Evolutionary conservation across 2,797 vertebrate species (phyloP), one percentile per base, ranked within the genome.

Genomic region (Miichthys miiuy): DNA sequence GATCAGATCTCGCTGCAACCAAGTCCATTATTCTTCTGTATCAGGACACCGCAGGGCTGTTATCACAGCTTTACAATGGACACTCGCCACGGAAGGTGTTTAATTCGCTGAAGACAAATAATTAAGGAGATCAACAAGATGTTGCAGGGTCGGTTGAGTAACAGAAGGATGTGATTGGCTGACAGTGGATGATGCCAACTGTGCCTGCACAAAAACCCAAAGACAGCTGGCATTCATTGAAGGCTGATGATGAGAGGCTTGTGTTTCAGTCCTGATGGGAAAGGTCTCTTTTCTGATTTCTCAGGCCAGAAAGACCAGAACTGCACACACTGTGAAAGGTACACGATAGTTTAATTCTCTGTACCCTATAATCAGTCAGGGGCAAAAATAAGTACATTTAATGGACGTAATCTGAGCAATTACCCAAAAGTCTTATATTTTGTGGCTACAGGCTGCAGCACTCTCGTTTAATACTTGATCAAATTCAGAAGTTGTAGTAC

Each of bases 111-210:
- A 25, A n/a, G 65, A 70, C 38, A 57, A 64, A 63, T 67, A 34
- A 81, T 77, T 56, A 58, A 67, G 41, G 18, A 18, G 47, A 76
- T 63, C n/a, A 41, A 69, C 57, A 65, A 68, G 42, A 75, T 72
- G 60, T 27, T 52, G 55, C 23, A 21, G 46, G 69, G 30, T 21
- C 23, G n/a, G 23, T 8, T 66, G 52, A 54, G 5, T 17, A 50
- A 47, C 5, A 54, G 51, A 51, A 67, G n/a, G 41, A 38, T 64
- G 48, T 30, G 42, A 67, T 14, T 65, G 51, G 57, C n/a, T 69
- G 52, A 67, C 64, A 52, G n/a, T 27, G 42, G 46, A 23, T 25
- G 0, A 23, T 41, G 55, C 27, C 38, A 54, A 13, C 47, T 51
- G 61, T 18, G 20, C 8, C 6, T 16, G 4, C 54, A 51, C 21